Conservation (phyloP, 2,797 vertebrate species). For the Sphenodon punctatus region DNA sequence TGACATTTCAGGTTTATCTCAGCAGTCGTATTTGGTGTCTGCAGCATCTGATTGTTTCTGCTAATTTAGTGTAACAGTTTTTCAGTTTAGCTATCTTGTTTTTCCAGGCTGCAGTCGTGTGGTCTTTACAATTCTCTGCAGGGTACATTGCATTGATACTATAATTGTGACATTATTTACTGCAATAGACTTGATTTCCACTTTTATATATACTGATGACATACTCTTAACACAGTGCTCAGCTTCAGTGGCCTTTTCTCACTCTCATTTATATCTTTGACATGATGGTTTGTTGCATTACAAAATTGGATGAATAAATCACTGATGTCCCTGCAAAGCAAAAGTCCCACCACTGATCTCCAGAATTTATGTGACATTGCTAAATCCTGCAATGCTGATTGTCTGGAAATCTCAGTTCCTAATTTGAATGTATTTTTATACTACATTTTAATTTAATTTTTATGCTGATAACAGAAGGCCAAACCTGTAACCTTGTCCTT, state of each 20-base stretch:
- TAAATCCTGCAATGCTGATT: background rate
- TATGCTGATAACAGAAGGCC: background rate
- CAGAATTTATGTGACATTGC: background rate
- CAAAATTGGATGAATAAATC: slow-evolving; percentile 10
- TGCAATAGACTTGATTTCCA: background rate
- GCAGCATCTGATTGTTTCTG: background rate
- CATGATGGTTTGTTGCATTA: slow-evolving; percentile 11
- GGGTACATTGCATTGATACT: background rate
- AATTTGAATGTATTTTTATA: background rate
- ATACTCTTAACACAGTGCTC: background rate
- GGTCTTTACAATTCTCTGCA: background rate
- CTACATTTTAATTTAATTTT: background rate
- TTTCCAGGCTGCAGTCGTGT: background rate
- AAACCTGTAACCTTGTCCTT: background rate
- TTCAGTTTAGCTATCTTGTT: background rate
- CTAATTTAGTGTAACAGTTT: background rate
- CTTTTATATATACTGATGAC: background rate
- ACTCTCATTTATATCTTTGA: background rate
- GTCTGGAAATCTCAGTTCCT: background rate
- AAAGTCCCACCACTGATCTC: background rate
- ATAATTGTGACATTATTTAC: slow-evolving; percentile 6
- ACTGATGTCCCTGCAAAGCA: background rate
- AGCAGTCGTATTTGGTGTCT: background rate
- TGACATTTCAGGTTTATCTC: background rate
- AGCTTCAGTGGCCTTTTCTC: background rate